A percentile compares a stretch with the other conserved stretches of the same genome.
These are phyloP conservation scores for Taphrorychus bicolor DNA, from an alignment of 2,888 invertebrate genomes.

Conservation along the genomic window DNA sequence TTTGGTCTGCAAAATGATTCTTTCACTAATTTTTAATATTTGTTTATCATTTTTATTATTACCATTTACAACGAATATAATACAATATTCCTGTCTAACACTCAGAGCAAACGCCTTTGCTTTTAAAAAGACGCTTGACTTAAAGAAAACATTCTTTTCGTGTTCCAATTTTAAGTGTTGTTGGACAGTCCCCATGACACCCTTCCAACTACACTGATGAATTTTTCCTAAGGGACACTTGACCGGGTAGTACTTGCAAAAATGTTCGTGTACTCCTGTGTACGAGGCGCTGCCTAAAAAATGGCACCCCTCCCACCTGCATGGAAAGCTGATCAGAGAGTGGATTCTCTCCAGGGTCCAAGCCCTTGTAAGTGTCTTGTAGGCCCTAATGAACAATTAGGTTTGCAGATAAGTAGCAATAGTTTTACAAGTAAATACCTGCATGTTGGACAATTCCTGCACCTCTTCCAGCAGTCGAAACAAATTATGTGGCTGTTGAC, in stretches of 20 bases:
- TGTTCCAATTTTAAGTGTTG: conserved; percentile 36
- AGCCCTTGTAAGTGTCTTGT: conserved; percentile 45
- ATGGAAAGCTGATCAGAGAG: conserved; percentile 34
- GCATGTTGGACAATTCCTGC: conserved; percentile 41
- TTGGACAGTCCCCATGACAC: conserved; percentile 28
- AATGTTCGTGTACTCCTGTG: conserved; percentile 26
- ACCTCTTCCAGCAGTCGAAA: conserved; percentile 35
- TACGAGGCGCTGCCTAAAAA: conserved; percentile 11
- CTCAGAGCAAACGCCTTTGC: neutral
- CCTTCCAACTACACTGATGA: conserved; percentile 40
- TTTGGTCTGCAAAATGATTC: too few relatives aligned
- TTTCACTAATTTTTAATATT: too few relatives aligned
- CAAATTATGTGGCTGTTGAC: conserved; percentile 34
- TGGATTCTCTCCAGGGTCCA: conserved; percentile 46
- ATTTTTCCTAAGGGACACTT: conserved; percentile 29
- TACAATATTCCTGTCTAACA: conserved; percentile 13
- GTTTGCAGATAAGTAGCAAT: neutral
- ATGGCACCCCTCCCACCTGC: conserved; percentile 32
- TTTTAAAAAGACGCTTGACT: conserved; percentile 22
- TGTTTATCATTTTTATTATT: too few relatives aligned
- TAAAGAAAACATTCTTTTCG: conserved; percentile 38
- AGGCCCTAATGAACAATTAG: neutral
- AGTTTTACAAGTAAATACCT: conserved; percentile 7
- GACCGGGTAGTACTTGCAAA: conserved; percentile 20
- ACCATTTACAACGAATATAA: conserved; percentile 25